Evolutionary conservation across 1,140 invertebrate species (phyloP).

Genomic region (Steinernema feltiae): DNA sequence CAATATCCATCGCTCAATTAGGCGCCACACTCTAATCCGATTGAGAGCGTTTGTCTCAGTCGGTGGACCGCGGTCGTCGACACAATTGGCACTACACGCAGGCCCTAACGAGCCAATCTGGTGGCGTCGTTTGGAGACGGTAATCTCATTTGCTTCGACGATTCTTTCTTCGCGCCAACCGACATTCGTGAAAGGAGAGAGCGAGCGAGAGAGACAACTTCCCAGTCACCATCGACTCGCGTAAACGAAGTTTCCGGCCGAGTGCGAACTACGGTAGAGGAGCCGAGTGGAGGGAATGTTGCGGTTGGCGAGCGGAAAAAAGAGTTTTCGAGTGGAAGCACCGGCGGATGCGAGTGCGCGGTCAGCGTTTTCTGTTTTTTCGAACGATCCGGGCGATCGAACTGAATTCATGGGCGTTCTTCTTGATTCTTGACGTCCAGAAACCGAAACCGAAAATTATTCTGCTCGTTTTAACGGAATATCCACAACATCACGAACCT

Average conservation of each 20-base stretch:
- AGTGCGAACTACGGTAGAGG: background rate
- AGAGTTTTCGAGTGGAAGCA: too few relatives aligned
- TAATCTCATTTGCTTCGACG: slow-evolving; percentile 15
- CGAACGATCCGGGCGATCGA: too few relatives aligned
- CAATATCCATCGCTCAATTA: slow-evolving; percentile 13
- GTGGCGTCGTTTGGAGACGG: slow-evolving; percentile 13
- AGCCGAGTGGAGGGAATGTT: background rate
- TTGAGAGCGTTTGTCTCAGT: slow-evolving; percentile 10
- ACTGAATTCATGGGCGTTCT: too few relatives aligned
- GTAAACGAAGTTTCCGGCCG: background rate
- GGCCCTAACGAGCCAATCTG: slow-evolving; percentile 11
- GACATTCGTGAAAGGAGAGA: background rate
- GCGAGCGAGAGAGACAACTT: too few relatives aligned
- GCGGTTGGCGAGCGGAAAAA: background rate
- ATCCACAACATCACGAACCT: too few relatives aligned
- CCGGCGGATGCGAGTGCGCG: too few relatives aligned
- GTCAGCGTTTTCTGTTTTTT: too few relatives aligned
- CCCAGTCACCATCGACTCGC: background rate
- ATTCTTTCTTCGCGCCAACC: slow-evolving; percentile 5
- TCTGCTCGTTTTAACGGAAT: too few relatives aligned
- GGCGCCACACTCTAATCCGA: slow-evolving; percentile 14
- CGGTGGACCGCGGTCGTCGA: background rate
- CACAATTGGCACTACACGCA: slow-evolving; percentile 10
- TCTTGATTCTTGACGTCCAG: too few relatives aligned
- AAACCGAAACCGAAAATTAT: too few relatives aligned